Evolutionary conservation across 2,113 vertebrate genomes (phyloP).

Genomic region (Columba livia): DNA sequence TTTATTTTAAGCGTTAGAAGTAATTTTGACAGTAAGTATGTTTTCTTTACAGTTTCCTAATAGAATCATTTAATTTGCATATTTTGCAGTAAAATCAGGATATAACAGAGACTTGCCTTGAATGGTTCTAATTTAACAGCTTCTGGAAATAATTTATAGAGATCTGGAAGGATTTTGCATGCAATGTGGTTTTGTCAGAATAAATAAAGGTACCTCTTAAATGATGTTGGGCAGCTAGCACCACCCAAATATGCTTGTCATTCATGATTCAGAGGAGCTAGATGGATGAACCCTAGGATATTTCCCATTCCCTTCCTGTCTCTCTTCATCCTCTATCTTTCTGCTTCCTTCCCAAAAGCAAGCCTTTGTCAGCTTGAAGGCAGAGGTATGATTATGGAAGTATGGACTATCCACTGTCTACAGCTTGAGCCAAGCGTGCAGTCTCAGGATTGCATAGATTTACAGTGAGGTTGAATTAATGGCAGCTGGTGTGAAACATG

Average conservation of each 20-base stretch:
- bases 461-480: background rate
- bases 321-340: background rate
- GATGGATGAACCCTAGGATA: background rate
- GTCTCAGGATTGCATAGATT: background rate
- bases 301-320: background rate
- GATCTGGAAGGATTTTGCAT: constrained; percentile 57
- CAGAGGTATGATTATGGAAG: background rate
- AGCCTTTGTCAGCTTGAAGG: background rate
- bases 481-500: background rate
- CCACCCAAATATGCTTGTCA: constrained; percentile 4
- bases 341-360: background rate
- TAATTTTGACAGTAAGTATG: background rate
- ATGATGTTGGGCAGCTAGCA: background rate
- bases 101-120: constrained; percentile 7
- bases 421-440: background rate
- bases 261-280: background rate
- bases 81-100: constrained; percentile 28
- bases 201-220: constrained; percentile 30
- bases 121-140: constrained; percentile 52
- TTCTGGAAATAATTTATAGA: constrained; percentile 60
- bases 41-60: constrained; percentile 37
- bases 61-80: background rate
- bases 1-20: background rate
- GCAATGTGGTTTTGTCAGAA: constrained; percentile 18
- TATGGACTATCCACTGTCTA: background rate